Conservation (phyloP, 2,113 vertebrate species). For the Sebastes schlegelii region DNA sequence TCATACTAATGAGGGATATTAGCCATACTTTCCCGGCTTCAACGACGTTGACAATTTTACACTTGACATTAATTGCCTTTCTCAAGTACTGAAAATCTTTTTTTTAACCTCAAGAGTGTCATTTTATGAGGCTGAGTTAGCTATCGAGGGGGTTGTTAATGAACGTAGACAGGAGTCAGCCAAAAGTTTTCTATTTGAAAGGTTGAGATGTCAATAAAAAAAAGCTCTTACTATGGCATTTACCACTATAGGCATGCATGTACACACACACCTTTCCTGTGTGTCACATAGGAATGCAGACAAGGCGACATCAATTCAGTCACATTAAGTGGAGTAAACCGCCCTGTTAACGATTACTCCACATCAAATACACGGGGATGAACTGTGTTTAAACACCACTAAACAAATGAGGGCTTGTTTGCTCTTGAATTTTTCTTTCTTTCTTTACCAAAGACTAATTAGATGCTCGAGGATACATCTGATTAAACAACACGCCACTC, state of each 20-base stretch:
- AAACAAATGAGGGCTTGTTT: constrained; percentile 70
- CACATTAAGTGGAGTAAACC: constrained; percentile 40
- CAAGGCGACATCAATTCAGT: constrained; percentile 31
- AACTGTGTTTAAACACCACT: constrained; percentile 56
- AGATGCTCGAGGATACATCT: constrained; percentile 77
- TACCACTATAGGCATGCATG: constrained; percentile 6
- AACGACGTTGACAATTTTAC: constrained; percentile 79
- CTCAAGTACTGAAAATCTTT: constrained; percentile 68
- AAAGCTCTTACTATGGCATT: constrained; percentile 48
- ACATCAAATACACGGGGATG: constrained; percentile 39
- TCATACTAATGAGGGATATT: constrained; percentile 80
- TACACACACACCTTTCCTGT: neutral
- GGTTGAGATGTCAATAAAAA: constrained; percentile 67
- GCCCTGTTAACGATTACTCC: constrained; percentile 35
- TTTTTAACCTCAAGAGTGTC: constrained; percentile 72
- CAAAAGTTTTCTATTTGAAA: constrained; percentile 73
- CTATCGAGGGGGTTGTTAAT: constrained; percentile 73
- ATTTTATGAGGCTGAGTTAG: constrained; percentile 72
- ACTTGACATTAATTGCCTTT: constrained; percentile 83
- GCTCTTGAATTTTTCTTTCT: constrained; percentile 54
- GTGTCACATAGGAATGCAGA: constrained; percentile 14
- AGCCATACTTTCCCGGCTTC: constrained; percentile 73
- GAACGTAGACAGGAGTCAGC: constrained; percentile 62
- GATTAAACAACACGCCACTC: constrained; percentile 75
- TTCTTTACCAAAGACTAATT: constrained; percentile 72